These are phyloP conservation scores for Muscicapa adusta DNA, from an alignment of 2,113 vertebrate genomes.

Conservation along the genomic window DNA sequence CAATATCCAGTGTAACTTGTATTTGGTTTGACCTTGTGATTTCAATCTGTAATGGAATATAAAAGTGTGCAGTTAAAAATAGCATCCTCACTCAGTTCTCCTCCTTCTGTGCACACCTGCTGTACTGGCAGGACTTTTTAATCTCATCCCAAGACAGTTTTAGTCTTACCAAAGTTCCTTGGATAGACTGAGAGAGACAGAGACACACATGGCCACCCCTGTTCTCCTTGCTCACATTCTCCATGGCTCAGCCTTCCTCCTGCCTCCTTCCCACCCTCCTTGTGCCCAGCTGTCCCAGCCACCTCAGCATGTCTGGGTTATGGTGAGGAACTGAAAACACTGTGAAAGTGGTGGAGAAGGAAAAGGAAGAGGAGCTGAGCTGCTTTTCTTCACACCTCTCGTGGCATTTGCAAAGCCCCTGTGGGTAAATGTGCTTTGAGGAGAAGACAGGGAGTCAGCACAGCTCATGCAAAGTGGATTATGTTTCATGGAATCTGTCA, in stretches of 20 bases:
- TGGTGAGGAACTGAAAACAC: rapidly evolving
- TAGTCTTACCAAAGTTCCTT: background rate
- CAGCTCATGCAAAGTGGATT: background rate
- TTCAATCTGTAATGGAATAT: background rate
- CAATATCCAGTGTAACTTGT: background rate
- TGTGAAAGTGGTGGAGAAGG: background rate
- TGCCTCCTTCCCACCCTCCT: background rate
- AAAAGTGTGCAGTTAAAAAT: background rate
- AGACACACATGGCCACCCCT: rapidly evolving
- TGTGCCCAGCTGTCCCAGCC: background rate
- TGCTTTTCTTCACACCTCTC: background rate
- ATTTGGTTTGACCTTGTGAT: background rate
- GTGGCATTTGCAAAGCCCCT: background rate
- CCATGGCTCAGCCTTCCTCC: background rate
- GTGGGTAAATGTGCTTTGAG: background rate
- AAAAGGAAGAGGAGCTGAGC: background rate
- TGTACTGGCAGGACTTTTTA: background rate
- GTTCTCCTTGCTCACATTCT: background rate
- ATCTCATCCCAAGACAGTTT: background rate
- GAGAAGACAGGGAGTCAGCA: background rate
- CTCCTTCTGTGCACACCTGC: background rate
- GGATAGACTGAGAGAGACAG: background rate
- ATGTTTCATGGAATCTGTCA: background rate
- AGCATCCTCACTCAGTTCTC: background rate
- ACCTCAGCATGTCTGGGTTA: background rate